These are phyloP conservation scores for Drosophila parvula DNA, from an alignment of 1,140 invertebrate species.

Conservation along the genomic window DNA sequence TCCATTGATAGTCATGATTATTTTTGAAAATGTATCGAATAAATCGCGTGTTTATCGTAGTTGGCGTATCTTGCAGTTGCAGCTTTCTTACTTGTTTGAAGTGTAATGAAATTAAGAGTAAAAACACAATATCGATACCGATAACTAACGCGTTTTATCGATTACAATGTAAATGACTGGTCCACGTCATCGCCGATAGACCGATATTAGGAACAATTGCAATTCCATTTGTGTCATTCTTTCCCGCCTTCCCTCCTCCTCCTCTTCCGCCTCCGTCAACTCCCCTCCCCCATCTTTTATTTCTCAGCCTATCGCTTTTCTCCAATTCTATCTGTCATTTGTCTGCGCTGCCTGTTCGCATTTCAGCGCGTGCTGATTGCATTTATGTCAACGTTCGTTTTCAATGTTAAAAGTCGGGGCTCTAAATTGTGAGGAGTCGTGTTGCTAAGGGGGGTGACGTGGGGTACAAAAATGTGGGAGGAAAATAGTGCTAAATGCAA, in stretches of 20 bases:
- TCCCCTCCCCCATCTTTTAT: background rate
- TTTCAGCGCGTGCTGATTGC: conserved; percentile 73
- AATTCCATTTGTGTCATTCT: background rate
- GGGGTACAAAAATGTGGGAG: background rate
- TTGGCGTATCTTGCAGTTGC: no score
- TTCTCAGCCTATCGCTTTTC: conserved; percentile 6
- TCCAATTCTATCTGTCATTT: conserved; percentile 30
- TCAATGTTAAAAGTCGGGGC: conserved; percentile 68
- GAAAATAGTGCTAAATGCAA: conserved; percentile 14
- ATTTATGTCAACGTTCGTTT: conserved; percentile 79
- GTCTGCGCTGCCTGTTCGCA: conserved; percentile 10
- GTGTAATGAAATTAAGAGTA: background rate
- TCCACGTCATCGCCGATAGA: background rate
- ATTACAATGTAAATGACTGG: background rate
- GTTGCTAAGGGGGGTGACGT: background rate
- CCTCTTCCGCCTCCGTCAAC: background rate
- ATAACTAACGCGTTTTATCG: background rate
- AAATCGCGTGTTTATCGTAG: no score
- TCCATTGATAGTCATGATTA: no score
- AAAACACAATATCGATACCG: background rate
- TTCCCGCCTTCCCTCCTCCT: background rate
- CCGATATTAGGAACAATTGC: background rate
- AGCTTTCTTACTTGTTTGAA: background rate
- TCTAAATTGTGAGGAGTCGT: conserved; percentile 4
- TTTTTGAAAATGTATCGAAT: background rate